Base-by-base conservation (phyloP, 2,888 invertebrate species). In the Elysia crispata region DNA sequence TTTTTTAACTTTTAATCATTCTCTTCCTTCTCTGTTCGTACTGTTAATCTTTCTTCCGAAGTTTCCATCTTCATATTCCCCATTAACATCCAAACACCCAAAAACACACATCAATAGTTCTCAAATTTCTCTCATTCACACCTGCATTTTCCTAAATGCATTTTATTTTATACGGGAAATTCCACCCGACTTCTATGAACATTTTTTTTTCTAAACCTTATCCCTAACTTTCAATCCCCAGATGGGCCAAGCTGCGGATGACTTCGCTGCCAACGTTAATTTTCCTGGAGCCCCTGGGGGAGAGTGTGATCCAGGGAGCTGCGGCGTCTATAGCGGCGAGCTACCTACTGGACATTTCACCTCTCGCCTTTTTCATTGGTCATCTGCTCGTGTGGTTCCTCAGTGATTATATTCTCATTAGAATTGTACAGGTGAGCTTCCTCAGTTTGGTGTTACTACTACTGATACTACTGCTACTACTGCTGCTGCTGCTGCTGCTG, bases 351-450 rank as follows among this genome's bases (percentile, higher is more conserved):
- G 87, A 95, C 85, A 96, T 97, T 94, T 97, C 98, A 92, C 96
- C 97, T 0, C 93, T 97, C 84, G 96, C 96, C 76, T 97, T 98
- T 93, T 97, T 97, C 93, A 93, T 98, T 87, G 95, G 97, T 89
- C 99, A 99, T 92, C 94, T 97, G 87, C 94, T 98, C 77, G 94
- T 96, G 90, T 99, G 99, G 99, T 97, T 98, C 92, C 94, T 98
- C 86, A 95, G 97, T 86, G 99, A 99, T 93, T 99, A 98, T 96
- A 93, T 97, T 89, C 94, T 99, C 88, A 94, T 99, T 87, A 83
- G 82, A 23, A 81, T 85, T 28, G 83, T 86, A 13, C 83, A 87
- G 87, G 89, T 89, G 82, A 81, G 86, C 79, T n/a, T n/a, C n/a
- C n/a, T n/a, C n/a, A n/a, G n/a, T n/a, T n/a, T n/a, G n/a, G n/a